Evolutionary conservation across 2,888 invertebrate genomes (phyloP).

Genomic region (Archips crataeganus): DNA sequence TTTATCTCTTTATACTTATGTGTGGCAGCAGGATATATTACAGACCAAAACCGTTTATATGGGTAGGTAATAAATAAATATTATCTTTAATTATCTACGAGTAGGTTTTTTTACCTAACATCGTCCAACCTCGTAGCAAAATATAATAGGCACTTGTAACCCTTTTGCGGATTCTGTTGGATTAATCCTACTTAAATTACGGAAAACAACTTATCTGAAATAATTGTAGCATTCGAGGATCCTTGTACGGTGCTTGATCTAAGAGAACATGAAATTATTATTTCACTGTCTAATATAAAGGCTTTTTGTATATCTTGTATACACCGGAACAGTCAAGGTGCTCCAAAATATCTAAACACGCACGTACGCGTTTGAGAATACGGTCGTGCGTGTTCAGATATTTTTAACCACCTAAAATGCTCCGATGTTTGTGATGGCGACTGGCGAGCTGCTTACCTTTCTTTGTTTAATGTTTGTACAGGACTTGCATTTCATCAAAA

Average conservation of each 20-base stretch:
- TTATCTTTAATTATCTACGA: slow-evolving; percentile 7
- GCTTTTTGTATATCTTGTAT: too few relatives aligned
- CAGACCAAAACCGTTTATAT: neutral
- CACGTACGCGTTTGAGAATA: too few relatives aligned
- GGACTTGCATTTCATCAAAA: too few relatives aligned
- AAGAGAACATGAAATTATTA: neutral
- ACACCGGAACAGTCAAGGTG: too few relatives aligned
- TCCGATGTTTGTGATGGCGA: too few relatives aligned
- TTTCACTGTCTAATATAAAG: neutral
- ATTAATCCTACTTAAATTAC: slow-evolving; percentile 23
- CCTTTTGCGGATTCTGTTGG: slow-evolving; percentile 26
- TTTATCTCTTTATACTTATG: too few relatives aligned
- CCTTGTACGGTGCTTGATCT: neutral
- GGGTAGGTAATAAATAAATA: neutral
- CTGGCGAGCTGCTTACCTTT: too few relatives aligned
- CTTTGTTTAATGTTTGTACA: too few relatives aligned
- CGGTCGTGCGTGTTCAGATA: too few relatives aligned
- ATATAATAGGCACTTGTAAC: slow-evolving; percentile 15
- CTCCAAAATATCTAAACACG: too few relatives aligned
- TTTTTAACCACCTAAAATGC: too few relatives aligned
- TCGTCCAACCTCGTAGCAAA: slow-evolving; percentile 2
- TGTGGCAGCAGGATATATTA: neutral
- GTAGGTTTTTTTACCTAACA: slow-evolving; percentile 14
- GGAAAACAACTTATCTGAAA: slow-evolving; percentile 12
- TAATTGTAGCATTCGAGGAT: neutral